Base-by-base conservation (phyloP, 1,140 invertebrate species). In the Steinernema khuongi region DNA sequence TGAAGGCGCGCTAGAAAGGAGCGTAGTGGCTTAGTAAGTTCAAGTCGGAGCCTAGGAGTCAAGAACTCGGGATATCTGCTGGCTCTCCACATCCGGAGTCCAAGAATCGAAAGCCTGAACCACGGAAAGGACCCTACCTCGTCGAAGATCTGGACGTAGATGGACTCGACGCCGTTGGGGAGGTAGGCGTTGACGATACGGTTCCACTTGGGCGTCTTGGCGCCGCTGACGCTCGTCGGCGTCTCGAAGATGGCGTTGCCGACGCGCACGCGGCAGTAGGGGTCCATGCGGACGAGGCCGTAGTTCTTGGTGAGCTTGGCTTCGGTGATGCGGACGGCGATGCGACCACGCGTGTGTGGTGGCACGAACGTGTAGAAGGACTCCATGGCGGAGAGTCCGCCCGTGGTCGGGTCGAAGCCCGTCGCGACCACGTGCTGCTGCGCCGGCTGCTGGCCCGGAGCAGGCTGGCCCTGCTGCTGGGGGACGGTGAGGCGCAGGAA, bases 261-360 rank as follows among this genome's bases (percentile, higher is more conserved):
- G 36, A 97, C 90, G 79, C 93, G 89, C 66, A 97, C 85, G 79
- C 94, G 88, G n/a, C 93, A 93, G 86, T 97, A 97, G 0, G 94
- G 94, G 87, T 97, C 94, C 94, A 97, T 97, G 76, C 92, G 89
- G 1, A 93, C 93, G 77, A 97, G 88, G 33, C 95, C 94, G 90
- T 97, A 98, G 87, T 97, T 97, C 87, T 97, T 96, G 0, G 91
- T 91, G 70, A 98, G 87, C 87, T 93, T 94, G 7, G 94, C 91
- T 89, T 92, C 79, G 50, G 86, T 77, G 71, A 83, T 72, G 71
- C 76, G 73, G 73, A 95, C 90, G 77, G 90, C 92, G 26, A 95
- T 87, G 78, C 91, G 88, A 0, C 92, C 92, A 69, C 90, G 88
- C 68, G 90, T 85, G 79, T 90, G 89, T n/a, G 89, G 86, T 19